Evolutionary conservation across 1,140 invertebrate species (phyloP), one percentile per base, ranked within the genome.

Genomic region (Liolophura sinensis): DNA sequence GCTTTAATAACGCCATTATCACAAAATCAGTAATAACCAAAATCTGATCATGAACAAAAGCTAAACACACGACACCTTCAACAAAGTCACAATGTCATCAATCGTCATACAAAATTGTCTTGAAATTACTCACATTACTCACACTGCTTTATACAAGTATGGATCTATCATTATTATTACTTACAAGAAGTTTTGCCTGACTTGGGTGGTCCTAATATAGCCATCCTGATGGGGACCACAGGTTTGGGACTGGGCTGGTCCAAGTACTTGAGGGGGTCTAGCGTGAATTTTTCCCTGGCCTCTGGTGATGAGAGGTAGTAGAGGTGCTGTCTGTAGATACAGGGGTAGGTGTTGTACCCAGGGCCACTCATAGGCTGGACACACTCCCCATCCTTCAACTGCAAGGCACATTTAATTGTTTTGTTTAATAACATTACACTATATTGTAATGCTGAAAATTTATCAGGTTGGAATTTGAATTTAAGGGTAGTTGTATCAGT

Each of bases 171-270:
- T n/a, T n/a, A n/a, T 48, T 57, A 62, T n/a, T 12, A 79, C 79
- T 78, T 72, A 84, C 84, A 72, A 60, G 84, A 76, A 5, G 83
- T 84, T 80, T 85, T 86, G 24, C 84, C 84, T 52, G 78, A 79
- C 63, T 85, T 86, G 22, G 84, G 84, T 60, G 84, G 84, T n/a
- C 84, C 84, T 55, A 84, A 73, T 31, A 86, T 77, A 20, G 80
- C 78, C 60, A 85, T 69, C 55, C 75, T 76, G 58, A 85, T 78
- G 18, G 84, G 84, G 18, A 86, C 81, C 15, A 84, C 78, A 40
- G 81, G 78, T 72, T 82, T 82, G 24, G 84, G 80, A 47, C 78
- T 75, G 0, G 75, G 67, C 58, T 82, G 79, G n/a, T 73, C 78
- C 7, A 84, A 67, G 69, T 80, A 85, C 7, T 70, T 70, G 60